These are phyloP conservation scores for Tiphia femorata DNA, from an alignment of 2,888 invertebrate species.

Conservation along the genomic window DNA sequence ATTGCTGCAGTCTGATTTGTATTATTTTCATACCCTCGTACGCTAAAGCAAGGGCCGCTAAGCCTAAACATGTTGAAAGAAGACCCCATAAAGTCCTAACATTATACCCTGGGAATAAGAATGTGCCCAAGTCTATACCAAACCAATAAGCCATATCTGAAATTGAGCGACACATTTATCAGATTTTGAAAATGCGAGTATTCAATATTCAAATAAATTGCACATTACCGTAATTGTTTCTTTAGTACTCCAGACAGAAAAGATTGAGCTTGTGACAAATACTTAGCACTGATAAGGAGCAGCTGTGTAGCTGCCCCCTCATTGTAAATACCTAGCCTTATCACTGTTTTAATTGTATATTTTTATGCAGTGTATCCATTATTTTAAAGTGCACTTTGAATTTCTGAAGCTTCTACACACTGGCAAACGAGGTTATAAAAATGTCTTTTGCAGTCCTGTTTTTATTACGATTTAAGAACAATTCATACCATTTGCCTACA, in stretches of 20 bases:
- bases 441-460: no score
- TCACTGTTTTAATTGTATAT: neutral
- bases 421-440: no score
- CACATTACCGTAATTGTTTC: neutral
- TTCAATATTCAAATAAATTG: no score
- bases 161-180: no score
- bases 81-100: conserved; percentile 70
- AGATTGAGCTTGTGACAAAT: neutral
- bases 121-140: conserved; percentile 74
- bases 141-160: conserved; percentile 78
- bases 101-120: conserved; percentile 75
- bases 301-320: neutral
- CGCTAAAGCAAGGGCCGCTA: conserved; percentile 73
- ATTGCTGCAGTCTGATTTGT: conserved; percentile 69
- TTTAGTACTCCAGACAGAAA: neutral
- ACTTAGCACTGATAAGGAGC: conserved; percentile 2
- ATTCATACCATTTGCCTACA: no score
- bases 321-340: conserved; percentile 9
- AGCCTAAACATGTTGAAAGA: conserved; percentile 73
- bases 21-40: conserved; percentile 74
- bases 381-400: no score
- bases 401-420: no score
- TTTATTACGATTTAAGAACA: no score
- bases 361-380: no score
- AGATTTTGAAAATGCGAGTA: no score